Conservation (phyloP, 37 sponge, comb jelly and placozoan species). For the Cladorhizidae sp. region DNA sequence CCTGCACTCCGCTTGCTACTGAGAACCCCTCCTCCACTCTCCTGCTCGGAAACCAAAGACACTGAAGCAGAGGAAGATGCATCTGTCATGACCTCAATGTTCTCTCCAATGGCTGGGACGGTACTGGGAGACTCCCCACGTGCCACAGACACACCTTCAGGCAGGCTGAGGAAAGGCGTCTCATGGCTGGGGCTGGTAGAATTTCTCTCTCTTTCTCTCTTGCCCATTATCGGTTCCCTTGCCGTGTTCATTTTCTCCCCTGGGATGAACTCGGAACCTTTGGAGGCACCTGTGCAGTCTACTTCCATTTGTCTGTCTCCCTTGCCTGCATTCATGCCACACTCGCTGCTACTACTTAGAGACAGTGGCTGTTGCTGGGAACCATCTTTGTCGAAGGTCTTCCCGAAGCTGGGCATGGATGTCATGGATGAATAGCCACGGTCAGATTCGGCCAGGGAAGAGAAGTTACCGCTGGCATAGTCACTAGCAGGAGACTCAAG, state of each 20-base stretch:
- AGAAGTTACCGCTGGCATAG: constrained; percentile 41
- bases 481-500: constrained; percentile 33
- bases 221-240: neutral
- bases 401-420: neutral
- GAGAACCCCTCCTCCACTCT: neutral
- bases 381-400: neutral
- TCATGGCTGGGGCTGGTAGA: neutral
- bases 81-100: constrained; percentile 18
- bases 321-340: neutral
- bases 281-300: neutral
- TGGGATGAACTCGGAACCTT: too few species aligned
- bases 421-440: constrained; percentile 19
- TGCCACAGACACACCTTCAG: neutral
- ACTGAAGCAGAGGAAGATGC: neutral
- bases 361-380: neutral
- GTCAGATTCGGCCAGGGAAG: constrained; percentile 26
- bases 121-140: constrained; percentile 2
- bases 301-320: constrained; percentile 13
- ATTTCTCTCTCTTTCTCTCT: neutral
- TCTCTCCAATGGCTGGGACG: constrained; percentile 19
- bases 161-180: neutral
- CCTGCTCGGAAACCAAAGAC: neutral
- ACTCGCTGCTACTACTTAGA: too few species aligned
- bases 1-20: constrained; percentile 1
- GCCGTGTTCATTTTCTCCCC: neutral